Percentiles rank a stretch among this genome's conserved stretches.
phyloP scores from a whole-genome alignment of 2,888 invertebrate species.

The Drosophila percnosoma region DNA sequence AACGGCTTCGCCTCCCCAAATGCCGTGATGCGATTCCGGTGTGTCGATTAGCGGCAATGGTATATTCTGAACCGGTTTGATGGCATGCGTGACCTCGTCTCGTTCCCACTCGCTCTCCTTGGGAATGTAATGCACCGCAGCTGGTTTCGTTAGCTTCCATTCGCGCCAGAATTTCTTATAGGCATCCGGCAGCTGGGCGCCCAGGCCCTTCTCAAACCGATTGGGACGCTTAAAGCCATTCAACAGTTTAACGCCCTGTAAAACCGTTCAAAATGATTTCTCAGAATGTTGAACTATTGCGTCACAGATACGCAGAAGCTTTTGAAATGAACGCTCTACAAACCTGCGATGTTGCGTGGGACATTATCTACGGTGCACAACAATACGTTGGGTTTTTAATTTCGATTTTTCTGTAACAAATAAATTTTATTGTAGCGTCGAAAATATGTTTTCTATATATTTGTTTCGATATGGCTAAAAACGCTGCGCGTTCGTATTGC shows the following conservation, averaged over 20 bases:
- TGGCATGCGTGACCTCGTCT: constrained; percentile 90
- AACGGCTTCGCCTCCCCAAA: constrained; percentile 99
- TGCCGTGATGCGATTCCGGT: constrained; percentile 91
- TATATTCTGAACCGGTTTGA: constrained; percentile 90
- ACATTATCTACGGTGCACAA: constrained; percentile 65
- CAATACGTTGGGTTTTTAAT: neutral
- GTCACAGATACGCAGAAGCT: constrained; percentile 69
- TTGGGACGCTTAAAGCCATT: constrained; percentile 86
- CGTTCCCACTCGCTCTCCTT: constrained; percentile 90
- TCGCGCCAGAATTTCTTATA: constrained; percentile 95
- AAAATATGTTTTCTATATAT: constrained; percentile 20
- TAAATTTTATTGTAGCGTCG: constrained; percentile 4
- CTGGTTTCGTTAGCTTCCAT: constrained; percentile 90
- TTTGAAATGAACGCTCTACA: constrained; percentile 16
- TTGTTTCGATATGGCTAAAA: constrained; percentile 41
- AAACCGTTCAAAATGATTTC: constrained; percentile 2
- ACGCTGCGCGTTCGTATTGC: constrained; percentile 45
- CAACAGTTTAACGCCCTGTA: constrained; percentile 81
- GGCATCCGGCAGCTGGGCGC: constrained; percentile 89
- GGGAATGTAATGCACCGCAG: constrained; percentile 89
- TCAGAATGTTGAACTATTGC: constrained; percentile 69
- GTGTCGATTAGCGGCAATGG: constrained; percentile 92
- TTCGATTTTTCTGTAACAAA: constrained; percentile 7
- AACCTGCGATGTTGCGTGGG: constrained; percentile 83
- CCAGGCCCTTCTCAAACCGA: constrained; percentile 89